phyloP scores from a whole-genome alignment of 2,888 invertebrate genomes.

The Leptinotarsa tumamoca region DNA sequence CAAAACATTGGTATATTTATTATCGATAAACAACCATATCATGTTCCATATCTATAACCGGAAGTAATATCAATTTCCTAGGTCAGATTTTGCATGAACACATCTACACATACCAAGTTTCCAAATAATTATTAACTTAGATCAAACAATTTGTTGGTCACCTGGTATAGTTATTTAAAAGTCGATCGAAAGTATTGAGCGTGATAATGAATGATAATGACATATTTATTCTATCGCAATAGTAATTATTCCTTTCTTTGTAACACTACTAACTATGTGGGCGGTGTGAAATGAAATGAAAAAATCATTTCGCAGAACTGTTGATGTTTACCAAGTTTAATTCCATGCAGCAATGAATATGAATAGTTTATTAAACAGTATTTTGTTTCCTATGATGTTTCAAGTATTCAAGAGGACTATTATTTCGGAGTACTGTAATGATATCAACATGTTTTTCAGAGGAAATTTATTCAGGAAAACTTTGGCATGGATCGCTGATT shows the following conservation, averaged over 20 bases:
- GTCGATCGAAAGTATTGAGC: constrained; percentile 13
- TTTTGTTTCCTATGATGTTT: constrained; percentile 17
- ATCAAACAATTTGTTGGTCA: not conserved
- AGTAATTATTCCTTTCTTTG: constrained; percentile 35
- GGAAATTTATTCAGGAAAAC: not conserved
- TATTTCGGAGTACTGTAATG: constrained; percentile 6
- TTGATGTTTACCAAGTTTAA: constrained; percentile 42
- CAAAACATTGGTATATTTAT: not conserved
- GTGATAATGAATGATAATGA: constrained; percentile 28
- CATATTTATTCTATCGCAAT: constrained; percentile 31
- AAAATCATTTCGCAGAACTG: constrained; percentile 42
- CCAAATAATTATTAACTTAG: not conserved
- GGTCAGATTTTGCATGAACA: not conserved
- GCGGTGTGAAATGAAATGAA: constrained; percentile 30
- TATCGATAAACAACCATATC: not conserved
- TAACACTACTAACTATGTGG: constrained; percentile 34
- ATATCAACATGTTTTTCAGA: constrained; percentile 9
- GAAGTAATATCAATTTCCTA: constrained; percentile 5
- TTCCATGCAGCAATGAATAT: constrained; percentile 35
- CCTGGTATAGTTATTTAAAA: constrained; percentile 6
- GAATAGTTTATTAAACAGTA: constrained; percentile 25
- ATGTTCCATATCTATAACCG: not conserved
- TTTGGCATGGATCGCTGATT: not conserved
- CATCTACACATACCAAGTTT: not conserved
- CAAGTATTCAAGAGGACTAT: constrained; percentile 1